These are phyloP conservation scores for Drosophila setosimentum DNA, from an alignment of 2,888 invertebrate species.

Conservation along the genomic window DNA sequence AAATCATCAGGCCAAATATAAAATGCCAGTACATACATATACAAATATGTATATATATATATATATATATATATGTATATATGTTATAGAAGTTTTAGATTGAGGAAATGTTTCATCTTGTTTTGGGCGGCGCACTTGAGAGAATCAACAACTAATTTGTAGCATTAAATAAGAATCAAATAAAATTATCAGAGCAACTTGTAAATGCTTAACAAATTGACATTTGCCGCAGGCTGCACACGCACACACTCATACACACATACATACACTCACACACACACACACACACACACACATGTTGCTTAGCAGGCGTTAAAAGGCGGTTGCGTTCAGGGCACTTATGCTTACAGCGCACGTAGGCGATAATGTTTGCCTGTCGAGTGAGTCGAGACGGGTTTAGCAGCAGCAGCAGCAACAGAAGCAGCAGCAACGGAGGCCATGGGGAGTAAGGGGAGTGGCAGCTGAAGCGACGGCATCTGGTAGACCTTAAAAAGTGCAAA, in stretches of 20 bases:
- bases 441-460: not conserved
- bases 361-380: constrained; percentile 81
- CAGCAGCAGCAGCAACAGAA: not conserved
- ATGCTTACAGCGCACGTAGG: constrained; percentile 79
- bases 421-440: not conserved
- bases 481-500: constrained; percentile 77
- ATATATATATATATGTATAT: constrained; percentile 11
- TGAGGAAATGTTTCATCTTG: not conserved
- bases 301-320: constrained; percentile 56
- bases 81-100: constrained; percentile 3
- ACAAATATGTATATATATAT: constrained; percentile 16
- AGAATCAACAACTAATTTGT: constrained; percentile 80
- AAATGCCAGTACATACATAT: not conserved
- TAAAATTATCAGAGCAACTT: constrained; percentile 82
- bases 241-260: constrained; percentile 19
- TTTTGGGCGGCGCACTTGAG: not conserved
- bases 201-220: constrained; percentile 83
- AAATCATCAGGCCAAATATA: constrained; percentile 50
- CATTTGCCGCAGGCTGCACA: constrained; percentile 58
- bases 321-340: constrained; percentile 60
- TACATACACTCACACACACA: constrained; percentile 15
- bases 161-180: constrained; percentile 81
- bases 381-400: constrained; percentile 42
- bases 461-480: constrained; percentile 33
- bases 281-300: constrained; percentile 4